Evolutionary conservation across 2,113 vertebrate genomes (phyloP), one percentile per base, ranked within the genome.

Genomic region (Gallinago jamesoni): DNA sequence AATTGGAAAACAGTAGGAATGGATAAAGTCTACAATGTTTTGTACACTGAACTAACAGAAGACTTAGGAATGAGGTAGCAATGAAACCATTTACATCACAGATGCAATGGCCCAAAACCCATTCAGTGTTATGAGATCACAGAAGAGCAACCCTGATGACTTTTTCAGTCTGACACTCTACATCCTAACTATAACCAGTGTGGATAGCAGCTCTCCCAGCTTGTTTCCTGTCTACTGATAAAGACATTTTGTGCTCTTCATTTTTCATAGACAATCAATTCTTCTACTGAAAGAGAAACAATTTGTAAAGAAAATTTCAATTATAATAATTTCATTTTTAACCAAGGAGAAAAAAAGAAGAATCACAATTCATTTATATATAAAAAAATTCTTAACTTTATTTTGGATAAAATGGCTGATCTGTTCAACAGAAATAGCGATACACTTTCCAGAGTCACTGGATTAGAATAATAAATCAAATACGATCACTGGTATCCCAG

Each of bases 341-440:
- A 63, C 0, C 10, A 72, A 68, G 45, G 15, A 84, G 31, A n/a
- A 74, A 48, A 64, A 84, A 75, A 81, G 28, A 48, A 92, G 20
- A 30, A 67, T 95, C 52, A 20, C 12, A 56, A 55, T 82, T 90
- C 22, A 74, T 95, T 92, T 93, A 48, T 75, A 83, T 33, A 77
- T n/a, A 77, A 88, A 92, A 92, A 91, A 87, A 89, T 57, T 90
- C 81, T 68, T 84, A 41, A 87, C 33, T 92, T 93, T 86, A 91
- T 88, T 89, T 80, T 81, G 55, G 57, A 33, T 55, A 85, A 90
- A 93, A 81, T 35, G 78, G 50, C 55, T 94, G 55, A 52, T 84
- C 45, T 93, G n/a, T 63, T 74, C 83, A 89, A 67, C 94, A 78
- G 96, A 94, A 86, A 95, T 83, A 92, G 91, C 85, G 78, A 72